Evolutionary conservation across 2,113 vertebrate species (phyloP), one percentile per base, ranked within the genome.

Genomic region (Poicephalus gulielmi): DNA sequence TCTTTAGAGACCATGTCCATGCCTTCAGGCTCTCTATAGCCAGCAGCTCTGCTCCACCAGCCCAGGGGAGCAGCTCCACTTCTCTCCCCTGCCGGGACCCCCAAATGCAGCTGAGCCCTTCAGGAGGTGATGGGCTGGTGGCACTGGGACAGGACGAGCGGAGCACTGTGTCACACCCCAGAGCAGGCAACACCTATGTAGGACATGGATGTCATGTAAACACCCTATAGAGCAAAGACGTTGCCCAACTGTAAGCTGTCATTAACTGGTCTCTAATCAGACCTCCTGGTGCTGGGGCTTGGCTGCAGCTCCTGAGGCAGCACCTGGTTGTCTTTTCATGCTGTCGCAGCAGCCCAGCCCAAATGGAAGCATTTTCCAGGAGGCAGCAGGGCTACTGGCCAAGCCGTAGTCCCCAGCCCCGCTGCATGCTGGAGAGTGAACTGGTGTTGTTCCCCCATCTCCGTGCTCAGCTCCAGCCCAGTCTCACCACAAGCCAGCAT

Each of bases 201-300:
- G 95, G 80, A 44, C 89, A 6, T 1, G n/a, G 66, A 4, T 81
- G 80, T 43, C 30, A 27, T 81, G 83, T 39, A 31, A 85, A 81
- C 93, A 35, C 49, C 80, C 83, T 1, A n/a, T 14, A 2, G 75
- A 8, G 88, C 57, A 8, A 19, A 44, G 67, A 25, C 10, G 0
- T 46, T 83, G 57, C 86, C 79, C 62, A 23, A 16, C 9, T 0
- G 46, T 71, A 41, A 37, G 67, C 83, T 91, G 22, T 69, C 89
- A 92, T 96, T 86, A 92, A n/a, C 80, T 1, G 49, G 10, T 80
- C 91, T 92, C 80, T 94, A 92, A 94, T 94, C 89, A 95, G 41
- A 9, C 17, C 73, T 74, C 27, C 71, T 5, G 70, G 8, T 66
- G 66, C 76, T 6, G 60, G 84, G 83, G 74, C 90, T 66, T 30